These are phyloP conservation scores for Sinohyriopsis cumingii DNA, from an alignment of 2,888 invertebrate genomes.

Conservation along the genomic window DNA sequence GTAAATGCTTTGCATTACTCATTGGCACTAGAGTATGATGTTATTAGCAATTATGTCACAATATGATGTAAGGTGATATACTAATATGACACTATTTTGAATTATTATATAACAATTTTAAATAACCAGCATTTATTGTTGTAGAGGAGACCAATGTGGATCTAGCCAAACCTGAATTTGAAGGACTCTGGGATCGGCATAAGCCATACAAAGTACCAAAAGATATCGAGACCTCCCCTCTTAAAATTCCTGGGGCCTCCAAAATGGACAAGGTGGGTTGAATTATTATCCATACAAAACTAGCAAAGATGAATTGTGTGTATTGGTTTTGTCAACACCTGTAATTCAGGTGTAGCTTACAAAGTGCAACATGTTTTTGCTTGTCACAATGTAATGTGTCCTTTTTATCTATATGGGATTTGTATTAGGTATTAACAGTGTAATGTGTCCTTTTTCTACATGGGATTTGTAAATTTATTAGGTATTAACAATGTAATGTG, in stretches of 20 bases:
- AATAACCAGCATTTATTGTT: background rate
- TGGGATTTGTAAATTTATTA: background rate
- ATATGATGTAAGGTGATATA: too few species aligned
- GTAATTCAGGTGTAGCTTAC: too few species aligned
- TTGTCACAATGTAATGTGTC: too few species aligned
- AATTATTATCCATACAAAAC: background rate
- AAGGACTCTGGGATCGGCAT: slow-evolving; percentile 69
- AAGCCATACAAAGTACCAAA: slow-evolving; percentile 67
- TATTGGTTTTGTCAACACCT: background rate
- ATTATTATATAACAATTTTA: too few species aligned
- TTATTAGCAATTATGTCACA: too few species aligned
- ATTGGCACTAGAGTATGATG: too few species aligned
- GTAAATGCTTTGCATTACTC: too few species aligned
- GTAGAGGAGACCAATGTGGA: slow-evolving; percentile 51
- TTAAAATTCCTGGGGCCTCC: slow-evolving; percentile 58
- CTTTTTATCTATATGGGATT: background rate
- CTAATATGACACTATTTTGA: too few species aligned
- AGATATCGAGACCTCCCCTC: slow-evolving; percentile 41
- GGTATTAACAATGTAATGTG: too few species aligned
- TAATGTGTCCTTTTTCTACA: too few species aligned
- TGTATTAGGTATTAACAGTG: too few species aligned
- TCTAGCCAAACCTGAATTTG: slow-evolving; percentile 70
- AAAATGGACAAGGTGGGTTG: slow-evolving; percentile 68
- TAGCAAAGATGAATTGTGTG: background rate
- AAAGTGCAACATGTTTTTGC: too few species aligned